A percentile compares a stretch with the other conserved stretches of the same genome.
Evolutionary conservation across 1,140 invertebrate species (phyloP).

Genomic region (Fragariocoptes setiger): DNA sequence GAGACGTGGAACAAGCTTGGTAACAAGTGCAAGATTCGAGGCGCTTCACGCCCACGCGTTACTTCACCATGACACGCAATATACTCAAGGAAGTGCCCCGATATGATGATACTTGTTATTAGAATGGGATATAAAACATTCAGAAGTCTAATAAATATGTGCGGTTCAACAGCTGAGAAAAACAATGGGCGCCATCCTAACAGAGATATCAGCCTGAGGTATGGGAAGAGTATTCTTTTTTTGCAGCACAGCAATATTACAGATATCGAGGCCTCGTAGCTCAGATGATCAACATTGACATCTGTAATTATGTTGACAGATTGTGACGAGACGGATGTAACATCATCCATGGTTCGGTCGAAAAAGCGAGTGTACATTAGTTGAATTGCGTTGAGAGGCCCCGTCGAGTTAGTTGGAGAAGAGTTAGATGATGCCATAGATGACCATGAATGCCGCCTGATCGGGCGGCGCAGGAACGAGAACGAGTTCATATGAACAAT

Average conservation of each 20-base stretch:
- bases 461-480: too few relatives aligned
- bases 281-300: background rate
- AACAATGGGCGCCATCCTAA: conserved; percentile 11
- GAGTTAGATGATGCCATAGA: too few relatives aligned
- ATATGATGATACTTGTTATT: conserved; percentile 5
- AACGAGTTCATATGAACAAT: too few relatives aligned
- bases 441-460: too few relatives aligned
- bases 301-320: background rate
- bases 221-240: conserved; percentile 6
- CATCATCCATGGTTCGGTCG: too few relatives aligned
- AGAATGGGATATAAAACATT: conserved; percentile 5
- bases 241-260: conserved; percentile 8
- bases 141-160: conserved; percentile 1
- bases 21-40: conserved; percentile 4
- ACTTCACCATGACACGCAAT: conserved; percentile 5
- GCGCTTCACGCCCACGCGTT: background rate
- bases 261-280: conserved; percentile 4
- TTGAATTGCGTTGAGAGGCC: too few relatives aligned
- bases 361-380: too few relatives aligned
- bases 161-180: background rate
- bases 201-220: conserved; percentile 5
- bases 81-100: conserved; percentile 10
- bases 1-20: conserved; percentile 9
- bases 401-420: too few relatives aligned
- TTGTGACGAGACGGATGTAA: too few relatives aligned